Conservation (phyloP, 2,888 invertebrate genomes). For the Octonoba sinensis region DNA sequence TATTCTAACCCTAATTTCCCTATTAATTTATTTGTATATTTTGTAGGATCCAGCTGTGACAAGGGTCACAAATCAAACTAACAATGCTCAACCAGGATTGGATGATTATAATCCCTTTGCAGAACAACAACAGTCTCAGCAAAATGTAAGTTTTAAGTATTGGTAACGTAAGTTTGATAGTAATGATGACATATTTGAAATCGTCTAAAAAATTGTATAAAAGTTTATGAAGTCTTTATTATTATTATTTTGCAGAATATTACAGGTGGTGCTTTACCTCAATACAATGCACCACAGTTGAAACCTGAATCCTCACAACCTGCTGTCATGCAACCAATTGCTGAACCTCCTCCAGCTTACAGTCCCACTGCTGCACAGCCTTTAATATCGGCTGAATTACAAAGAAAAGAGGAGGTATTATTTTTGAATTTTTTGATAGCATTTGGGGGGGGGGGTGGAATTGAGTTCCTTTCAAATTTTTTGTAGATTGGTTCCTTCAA, state of each 20-base stretch:
- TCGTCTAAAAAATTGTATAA: background rate
- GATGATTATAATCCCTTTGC: conserved; percentile 98
- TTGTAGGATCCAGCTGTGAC: conserved; percentile 94
- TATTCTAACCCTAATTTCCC: background rate
- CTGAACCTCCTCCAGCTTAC: conserved; percentile 73
- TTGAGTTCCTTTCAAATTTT: too few species aligned
- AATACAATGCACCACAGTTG: conserved; percentile 65
- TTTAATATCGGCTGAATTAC: conserved; percentile 73
- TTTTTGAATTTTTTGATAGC: background rate
- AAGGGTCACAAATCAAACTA: conserved; percentile 84
- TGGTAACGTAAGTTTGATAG: background rate
- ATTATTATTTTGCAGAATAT: conserved; percentile 33
- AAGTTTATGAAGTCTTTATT: background rate
- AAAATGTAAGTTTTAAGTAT: conserved; percentile 66
- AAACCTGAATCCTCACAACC: conserved; percentile 76
- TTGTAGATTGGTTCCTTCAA: too few species aligned
- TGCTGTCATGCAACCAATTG: conserved; percentile 83
- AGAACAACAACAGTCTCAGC: conserved; percentile 74
- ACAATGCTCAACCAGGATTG: conserved; percentile 80
- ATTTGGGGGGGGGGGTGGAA: too few species aligned
- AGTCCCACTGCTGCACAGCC: conserved; percentile 75
- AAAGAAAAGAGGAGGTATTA: conserved; percentile 71
- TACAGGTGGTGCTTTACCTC: conserved; percentile 56
- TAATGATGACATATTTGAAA: background rate
- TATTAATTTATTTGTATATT: conserved; percentile 21